Percentiles rank a stretch among this genome's conserved stretches.
Conservation (phyloP, 2,113 vertebrate species). For the Aphelocoma coerulescens region DNA sequence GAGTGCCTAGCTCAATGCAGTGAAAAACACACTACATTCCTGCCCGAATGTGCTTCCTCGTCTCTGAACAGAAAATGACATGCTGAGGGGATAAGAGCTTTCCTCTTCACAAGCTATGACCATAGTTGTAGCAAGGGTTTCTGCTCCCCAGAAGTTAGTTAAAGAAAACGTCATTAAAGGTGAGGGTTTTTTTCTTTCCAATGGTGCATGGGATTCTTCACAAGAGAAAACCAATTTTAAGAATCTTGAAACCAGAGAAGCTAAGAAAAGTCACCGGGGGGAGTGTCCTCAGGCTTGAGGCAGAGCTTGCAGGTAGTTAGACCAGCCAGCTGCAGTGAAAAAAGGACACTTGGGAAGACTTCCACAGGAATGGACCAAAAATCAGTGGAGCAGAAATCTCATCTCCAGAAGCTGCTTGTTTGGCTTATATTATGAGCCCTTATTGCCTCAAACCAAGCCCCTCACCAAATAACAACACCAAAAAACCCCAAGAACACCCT, state of each 20-base stretch:
- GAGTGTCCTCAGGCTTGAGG: background rate
- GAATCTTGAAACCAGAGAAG: background rate
- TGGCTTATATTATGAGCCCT: background rate
- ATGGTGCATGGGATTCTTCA: background rate
- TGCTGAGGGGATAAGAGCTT: background rate
- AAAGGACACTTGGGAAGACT: background rate
- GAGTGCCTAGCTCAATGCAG: background rate
- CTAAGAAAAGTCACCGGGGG: background rate
- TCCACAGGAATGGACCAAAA: background rate
- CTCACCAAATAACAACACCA: background rate
- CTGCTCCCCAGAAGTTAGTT: background rate
- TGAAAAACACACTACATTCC: fast-evolving
- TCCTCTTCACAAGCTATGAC: background rate
- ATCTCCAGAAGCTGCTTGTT: fast-evolving
- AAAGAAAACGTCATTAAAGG: background rate
- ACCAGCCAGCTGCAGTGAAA: background rate
- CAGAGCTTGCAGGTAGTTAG: background rate
- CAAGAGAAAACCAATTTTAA: background rate
- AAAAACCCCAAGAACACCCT: background rate
- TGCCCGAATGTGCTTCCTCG: background rate
- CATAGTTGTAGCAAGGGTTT: background rate
- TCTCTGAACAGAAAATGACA: background rate
- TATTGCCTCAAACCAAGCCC: background rate
- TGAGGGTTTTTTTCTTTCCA: background rate
- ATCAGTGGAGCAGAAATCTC: background rate